Percentiles rank a stretch among this genome's conserved stretches.
These are phyloP conservation scores for Dolichotis patagonum DNA, from an alignment of 2,113 vertebrate genomes.

Conservation along the genomic window DNA sequence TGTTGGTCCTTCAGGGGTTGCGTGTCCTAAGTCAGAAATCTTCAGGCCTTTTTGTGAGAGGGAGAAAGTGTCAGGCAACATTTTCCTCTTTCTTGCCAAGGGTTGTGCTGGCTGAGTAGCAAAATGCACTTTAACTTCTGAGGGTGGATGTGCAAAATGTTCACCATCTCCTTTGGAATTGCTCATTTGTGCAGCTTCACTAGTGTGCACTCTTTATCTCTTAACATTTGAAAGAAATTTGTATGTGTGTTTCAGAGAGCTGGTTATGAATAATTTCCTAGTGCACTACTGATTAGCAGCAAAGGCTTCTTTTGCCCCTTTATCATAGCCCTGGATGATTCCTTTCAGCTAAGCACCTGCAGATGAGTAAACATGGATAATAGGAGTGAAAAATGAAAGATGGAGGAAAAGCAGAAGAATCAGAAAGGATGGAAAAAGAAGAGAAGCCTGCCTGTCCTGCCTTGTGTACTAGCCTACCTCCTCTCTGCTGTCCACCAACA, in stretches of 20 bases:
- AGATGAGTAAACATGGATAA: neutral
- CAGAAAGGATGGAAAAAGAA: neutral
- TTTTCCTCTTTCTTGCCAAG: constrained; percentile 82
- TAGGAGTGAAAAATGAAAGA: neutral
- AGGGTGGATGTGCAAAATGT: constrained; percentile 35
- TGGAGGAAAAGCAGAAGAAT: neutral
- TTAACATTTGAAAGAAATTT: constrained; percentile 29
- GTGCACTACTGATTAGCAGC: neutral
- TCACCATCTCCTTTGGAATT: constrained; percentile 62
- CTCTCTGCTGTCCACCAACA: neutral
- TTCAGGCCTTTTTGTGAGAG: constrained; percentile 83
- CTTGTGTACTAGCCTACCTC: neutral
- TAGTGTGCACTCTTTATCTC: neutral
- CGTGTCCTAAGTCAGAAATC: constrained; percentile 88
- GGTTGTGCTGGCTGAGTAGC: constrained; percentile 80
- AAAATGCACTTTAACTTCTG: constrained; percentile 83
- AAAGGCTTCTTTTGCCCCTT: neutral
- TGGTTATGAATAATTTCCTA: neutral
- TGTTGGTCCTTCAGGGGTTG: constrained; percentile 81
- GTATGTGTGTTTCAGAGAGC: neutral
- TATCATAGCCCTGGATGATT: neutral
- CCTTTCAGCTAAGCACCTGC: neutral
- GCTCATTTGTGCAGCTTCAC: constrained; percentile 70
- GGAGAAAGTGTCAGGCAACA: constrained; percentile 67
- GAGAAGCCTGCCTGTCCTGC: neutral